phyloP scores from a whole-genome alignment of 2,113 vertebrate genomes.

The Anguilla japonica region DNA sequence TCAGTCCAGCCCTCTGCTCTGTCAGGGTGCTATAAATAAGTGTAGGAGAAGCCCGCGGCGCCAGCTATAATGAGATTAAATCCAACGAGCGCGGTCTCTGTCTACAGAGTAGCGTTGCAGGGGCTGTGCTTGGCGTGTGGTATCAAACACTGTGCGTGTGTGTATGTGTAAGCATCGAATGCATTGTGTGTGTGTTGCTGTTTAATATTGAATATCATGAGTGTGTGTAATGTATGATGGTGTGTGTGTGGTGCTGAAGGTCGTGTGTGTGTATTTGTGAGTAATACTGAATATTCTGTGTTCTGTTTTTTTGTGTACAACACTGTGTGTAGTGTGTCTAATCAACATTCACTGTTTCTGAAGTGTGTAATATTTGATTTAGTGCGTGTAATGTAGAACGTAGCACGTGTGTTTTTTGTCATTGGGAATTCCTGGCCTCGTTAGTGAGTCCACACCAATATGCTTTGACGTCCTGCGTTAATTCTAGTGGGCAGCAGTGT shows the following conservation, averaged over 20 bases:
- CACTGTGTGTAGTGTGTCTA: background rate
- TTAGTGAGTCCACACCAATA: conserved; percentile 38
- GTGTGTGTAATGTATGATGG: conserved; percentile 24
- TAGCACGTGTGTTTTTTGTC: background rate
- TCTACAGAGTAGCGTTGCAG: conserved; percentile 61
- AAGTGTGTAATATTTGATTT: conserved; percentile 45
- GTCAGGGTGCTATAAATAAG: conserved; percentile 68
- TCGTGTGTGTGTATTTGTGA: conserved; percentile 38
- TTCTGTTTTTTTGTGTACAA: conserved; percentile 5
- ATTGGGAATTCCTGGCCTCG: background rate
- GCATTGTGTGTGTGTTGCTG: conserved; percentile 1
- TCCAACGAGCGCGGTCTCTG: conserved; percentile 62
- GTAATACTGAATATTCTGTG: background rate
- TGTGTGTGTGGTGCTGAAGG: background rate
- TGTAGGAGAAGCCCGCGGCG: conserved; percentile 54
- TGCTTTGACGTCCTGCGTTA: background rate
- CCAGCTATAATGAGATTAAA: conserved; percentile 71
- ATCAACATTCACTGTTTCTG: too few relatives aligned
- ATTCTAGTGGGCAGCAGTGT: background rate
- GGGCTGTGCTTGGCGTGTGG: conserved; percentile 49
- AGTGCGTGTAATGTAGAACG: conserved; percentile 65
- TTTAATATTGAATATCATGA: conserved; percentile 39
- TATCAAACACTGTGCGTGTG: conserved; percentile 42
- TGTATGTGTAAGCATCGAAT: conserved; percentile 41
- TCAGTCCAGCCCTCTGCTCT: conserved; percentile 41